Evolutionary conservation across 2,113 vertebrate genomes (phyloP).

Genomic region (Nettapus auritus): DNA sequence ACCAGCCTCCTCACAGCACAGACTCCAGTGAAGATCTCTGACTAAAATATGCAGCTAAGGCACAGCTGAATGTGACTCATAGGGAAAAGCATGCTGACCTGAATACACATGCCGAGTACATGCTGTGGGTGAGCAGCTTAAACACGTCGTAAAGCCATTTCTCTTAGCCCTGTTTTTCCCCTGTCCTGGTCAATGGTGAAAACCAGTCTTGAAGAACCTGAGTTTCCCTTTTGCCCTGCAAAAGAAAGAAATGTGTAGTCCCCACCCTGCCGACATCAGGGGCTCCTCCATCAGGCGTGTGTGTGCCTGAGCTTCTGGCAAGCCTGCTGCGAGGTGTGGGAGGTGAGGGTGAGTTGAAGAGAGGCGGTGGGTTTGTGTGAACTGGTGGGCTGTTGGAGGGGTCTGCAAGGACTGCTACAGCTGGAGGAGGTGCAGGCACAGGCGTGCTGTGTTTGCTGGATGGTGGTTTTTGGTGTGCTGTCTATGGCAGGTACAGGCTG

Average conservation of each 20-base stretch:
- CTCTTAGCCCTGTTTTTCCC: not conserved
- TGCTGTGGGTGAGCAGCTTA: constrained; percentile 37
- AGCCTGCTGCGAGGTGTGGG: not conserved
- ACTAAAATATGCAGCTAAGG: constrained; percentile 56
- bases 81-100: constrained; percentile 53
- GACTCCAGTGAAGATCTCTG: constrained; percentile 39
- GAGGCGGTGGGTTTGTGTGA: not conserved
- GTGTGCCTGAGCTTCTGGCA: not conserved
- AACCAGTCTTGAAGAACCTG: not conserved
- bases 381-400: not conserved
- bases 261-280: not conserved
- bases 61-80: constrained; percentile 61
- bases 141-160: not conserved
- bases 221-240: not conserved
- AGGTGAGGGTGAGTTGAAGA: not conserved
- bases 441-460: not conserved
- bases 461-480: not conserved
- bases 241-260: not conserved
- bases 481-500: not conserved
- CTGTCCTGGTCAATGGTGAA: not conserved
- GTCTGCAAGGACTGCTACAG: not conserved
- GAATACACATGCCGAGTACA: constrained; percentile 34
- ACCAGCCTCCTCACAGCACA: constrained; percentile 37
- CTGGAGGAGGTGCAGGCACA: not conserved
- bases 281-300: not conserved